Evolutionary conservation across 2,888 invertebrate genomes (phyloP), one percentile per base, ranked within the genome.

Genomic region (Ochropleura leucogaster): DNA sequence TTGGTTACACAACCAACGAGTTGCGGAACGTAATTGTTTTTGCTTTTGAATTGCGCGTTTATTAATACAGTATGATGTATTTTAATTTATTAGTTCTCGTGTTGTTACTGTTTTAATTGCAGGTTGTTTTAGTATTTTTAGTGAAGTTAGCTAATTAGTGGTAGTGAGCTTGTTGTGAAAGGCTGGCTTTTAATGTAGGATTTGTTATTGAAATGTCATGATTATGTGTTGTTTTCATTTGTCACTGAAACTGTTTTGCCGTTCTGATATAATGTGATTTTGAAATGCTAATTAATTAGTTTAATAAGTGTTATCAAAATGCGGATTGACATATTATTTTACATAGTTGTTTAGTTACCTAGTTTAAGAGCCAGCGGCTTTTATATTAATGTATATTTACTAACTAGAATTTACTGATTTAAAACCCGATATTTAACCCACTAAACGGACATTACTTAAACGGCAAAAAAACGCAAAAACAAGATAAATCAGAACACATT

Each of bases 1-100:
- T 93, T 92, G 90, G 93, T 95, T 95, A 95, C 92, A 92, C 90
- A 88, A 85, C 85, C 92, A 92, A 92, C 93, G 93, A 93, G 92
- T 91, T 89, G 87, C 86, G 89, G 88, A 79, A 73, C 83, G 86
- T 92, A 93, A 94, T 93, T 94, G 93, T 94, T 94, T 92, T 92
- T 87, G 89, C 84, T 86, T 78, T 83, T 86, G 88, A 90, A 88
- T 87, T 87, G 79, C 79, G 78, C 85, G 84, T 79, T 79, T 88
- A 86, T 83, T 87, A 85, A 85, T 88, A 87, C 73, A 81, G 75
- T 85, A 86, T 82, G 76, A 79, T 88, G 81, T 78, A 83, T 82
- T 83, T 74, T 73, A 89, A 86, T 84, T 84, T 72, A 75, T 83
- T 84, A 78, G 68, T 82, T 83, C 77, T 76, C 79, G 69, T 72